Base-by-base conservation (phyloP, 1,140 invertebrate genomes). In the Brachionus calyciflorus region DNA sequence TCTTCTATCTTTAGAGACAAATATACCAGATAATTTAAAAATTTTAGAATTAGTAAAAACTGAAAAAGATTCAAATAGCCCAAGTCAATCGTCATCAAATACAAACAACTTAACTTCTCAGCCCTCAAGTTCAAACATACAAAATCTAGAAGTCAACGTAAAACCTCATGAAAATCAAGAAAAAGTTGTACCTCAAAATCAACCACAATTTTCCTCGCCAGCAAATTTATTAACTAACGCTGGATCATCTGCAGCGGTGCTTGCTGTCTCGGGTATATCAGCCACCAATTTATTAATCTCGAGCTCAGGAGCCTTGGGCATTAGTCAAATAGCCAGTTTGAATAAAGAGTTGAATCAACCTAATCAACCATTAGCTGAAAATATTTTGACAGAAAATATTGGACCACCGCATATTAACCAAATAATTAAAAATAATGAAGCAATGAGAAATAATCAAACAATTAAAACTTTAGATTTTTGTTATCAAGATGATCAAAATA, bases 11-110 rank as follows among this genome's bases (percentile, higher is more conserved):
- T 85, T 98, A 69, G 94, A 96, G 84, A 93, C 92, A 37, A 92
- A 93, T 12, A 93, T 92, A 0, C 91, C 91, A 0, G 96, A 99
- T 87, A 93, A 92, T 1, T 87, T 98, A 0, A 93, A 96, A 81
- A 96, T 98, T 79, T 90, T 95, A 7, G 94, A 98, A 83, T 83
- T 99, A 33, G 94, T 99, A 0, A 60, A 60, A 37, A 10, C 30
- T 1, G n/a, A n/a, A n/a, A n/a, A n/a, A n/a, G n/a, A n/a, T n/a
- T n/a, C n/a, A n/a, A 92, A 94, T 33, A 60, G 17, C 30, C 30
- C 96, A 84, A 79, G 77, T 77, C 68, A 37, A 53, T 46, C 44
- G 12, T 7, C 24, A 73, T 26, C 51, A 40, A 21, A 53, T 14
- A 6, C 7, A 57, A 14, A 14, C 19, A 17, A 57, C n/a, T n/a